Base-by-base conservation (phyloP, 2,888 invertebrate species). In the Carpatolechia fugitivella region DNA sequence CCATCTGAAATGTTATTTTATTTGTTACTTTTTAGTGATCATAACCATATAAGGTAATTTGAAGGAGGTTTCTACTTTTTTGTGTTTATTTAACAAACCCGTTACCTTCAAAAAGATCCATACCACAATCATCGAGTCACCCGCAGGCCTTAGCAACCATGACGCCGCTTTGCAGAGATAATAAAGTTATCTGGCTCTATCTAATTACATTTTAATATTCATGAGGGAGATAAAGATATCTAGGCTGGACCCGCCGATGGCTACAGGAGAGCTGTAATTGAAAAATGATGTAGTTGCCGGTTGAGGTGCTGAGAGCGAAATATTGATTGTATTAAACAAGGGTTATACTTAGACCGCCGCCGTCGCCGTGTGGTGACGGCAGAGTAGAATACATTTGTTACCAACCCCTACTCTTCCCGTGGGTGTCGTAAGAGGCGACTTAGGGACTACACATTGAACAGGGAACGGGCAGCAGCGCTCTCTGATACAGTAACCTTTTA, bases 121-220 rank as follows among this genome's bases (percentile, higher is more conserved):
- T 74, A 3, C 66, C 44, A 44, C 44, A 24, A 44, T 44, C 44
- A 44, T n/a, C 29, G 7, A 20, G 10, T 44, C 10, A 20, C 24
- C 20, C 29, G 24, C 20, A 13, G 40, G 29, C 44, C 6, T 11
- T 8, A 33, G 33, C 3, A 33, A 29, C 44, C 29, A 11, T 44
- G 35, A 35, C 49, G 49, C 49, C 49, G 49, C 31, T 18, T 18
- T 7, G 6, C 33, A 33, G 24, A 13, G 13, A 35, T 35, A 49
- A 49, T 49, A 35, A 49, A 49, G 49, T 49, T 49, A 49, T 49
- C 49, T 49, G 35, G 4, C 35, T 49, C 49, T 49, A 49, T 49
- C 49, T 35, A 49, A 49, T 49, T 18, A 35, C 16, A 35, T 33
- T 40, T 31, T 20, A 35, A 35, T 49, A 49, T 49, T 49, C 54